Conservation (phyloP, 2,797 vertebrate genomes). For the Bradypodion pumilum region DNA sequence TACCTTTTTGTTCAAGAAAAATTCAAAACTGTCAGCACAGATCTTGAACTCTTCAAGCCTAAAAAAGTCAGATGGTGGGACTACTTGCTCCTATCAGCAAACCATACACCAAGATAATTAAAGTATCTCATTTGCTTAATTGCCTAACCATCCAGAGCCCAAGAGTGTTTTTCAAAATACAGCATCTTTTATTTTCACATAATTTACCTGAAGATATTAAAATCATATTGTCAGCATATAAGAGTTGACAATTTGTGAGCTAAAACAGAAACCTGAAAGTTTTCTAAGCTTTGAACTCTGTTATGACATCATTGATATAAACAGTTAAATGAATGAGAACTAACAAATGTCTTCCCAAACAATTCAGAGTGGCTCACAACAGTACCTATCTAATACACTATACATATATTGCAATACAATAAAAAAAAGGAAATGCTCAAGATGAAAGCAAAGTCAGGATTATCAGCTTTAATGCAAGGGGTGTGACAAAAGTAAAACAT, state of each 20-base stretch:
- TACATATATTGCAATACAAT: too few relatives aligned
- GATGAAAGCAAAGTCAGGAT: too few relatives aligned
- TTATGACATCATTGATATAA: neutral
- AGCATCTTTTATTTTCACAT: neutral
- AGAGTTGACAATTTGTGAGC: neutral
- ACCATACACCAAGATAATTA: neutral
- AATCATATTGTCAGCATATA: neutral
- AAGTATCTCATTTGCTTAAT: neutral
- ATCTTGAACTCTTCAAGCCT: too few relatives aligned
- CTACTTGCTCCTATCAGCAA: neutral
- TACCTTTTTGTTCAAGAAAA: too few relatives aligned
- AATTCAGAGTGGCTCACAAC: too few relatives aligned
- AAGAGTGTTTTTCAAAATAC: neutral
- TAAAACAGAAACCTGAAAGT: neutral
- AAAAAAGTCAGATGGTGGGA: neutral
- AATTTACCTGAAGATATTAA: neutral
- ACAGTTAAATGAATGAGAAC: neutral
- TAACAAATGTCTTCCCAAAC: too few relatives aligned
- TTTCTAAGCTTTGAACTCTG: neutral
- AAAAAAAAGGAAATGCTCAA: too few relatives aligned
- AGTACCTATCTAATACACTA: too few relatives aligned
- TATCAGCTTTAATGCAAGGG: too few relatives aligned
- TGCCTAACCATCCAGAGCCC: neutral
- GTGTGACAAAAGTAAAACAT: too few relatives aligned
- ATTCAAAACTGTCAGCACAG: too few relatives aligned